Evolutionary conservation across 2,797 vertebrate species (phyloP), one percentile per base, ranked within the genome.

Genomic region (Sphenopsis melanotis): DNA sequence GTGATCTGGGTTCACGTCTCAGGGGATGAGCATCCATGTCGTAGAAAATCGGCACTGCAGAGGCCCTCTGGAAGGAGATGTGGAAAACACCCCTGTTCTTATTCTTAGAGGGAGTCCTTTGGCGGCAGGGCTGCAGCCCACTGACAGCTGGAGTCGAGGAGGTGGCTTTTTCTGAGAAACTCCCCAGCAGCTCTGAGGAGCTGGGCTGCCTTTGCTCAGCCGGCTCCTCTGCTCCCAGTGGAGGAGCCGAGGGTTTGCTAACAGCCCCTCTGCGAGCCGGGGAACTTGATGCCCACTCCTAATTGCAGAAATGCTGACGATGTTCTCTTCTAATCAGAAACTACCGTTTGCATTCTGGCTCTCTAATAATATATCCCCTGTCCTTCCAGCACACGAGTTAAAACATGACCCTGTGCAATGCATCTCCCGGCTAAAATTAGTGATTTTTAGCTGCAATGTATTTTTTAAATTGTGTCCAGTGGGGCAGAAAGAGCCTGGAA

Each of bases 401-500:
- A 93, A 96, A 86, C 68, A 30, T 66, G 85, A 96, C 87, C 94
- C 84, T 89, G 79, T 91, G 80, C 80, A 90, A 79, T 85, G 95
- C 85, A 82, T 96, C 66, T 88, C 21, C 91, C 18, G 34, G 92
- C 47, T 96, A 86, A 96, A 92, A 92, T 92, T 87, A 94, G 93
- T 71, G 76, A 91, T 79, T 96, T 96, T 86, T 72, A 87, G 80
- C 14, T 0, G 89, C 52, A 86, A 76, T 64, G 74, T 37, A 56
- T 88, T 94, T 88, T 89, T 95, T 93, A 97, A 95, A 95, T 94
- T 94, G 95, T 70, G 56, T 91, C 93, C 89, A 93, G 83, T n/a
- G 63, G 91, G 93, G 94, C 91, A 96, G 93, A 97, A 95, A 95
- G 68, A 94, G 80, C 77, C 94, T 96, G 85, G 61, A 94, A 96